phyloP scores from a whole-genome alignment of 2,797 vertebrate species.

The Chaetodon trifasciatus region DNA sequence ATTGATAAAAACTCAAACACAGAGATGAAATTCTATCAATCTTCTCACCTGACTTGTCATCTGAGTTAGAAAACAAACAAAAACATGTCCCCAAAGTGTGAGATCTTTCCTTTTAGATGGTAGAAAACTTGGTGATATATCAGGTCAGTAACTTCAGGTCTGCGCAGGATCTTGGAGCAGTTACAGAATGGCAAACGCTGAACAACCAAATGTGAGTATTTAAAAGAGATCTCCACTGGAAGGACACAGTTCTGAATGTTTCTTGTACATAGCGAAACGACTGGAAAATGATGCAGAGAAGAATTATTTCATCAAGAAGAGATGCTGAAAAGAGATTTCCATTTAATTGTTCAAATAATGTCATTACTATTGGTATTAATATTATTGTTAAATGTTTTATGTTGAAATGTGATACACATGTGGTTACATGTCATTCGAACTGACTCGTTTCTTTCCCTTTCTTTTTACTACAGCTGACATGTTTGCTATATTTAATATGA shows the following conservation, averaged over 20 bases:
- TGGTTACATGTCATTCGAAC: constrained; percentile 64
- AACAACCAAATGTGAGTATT: constrained; percentile 67
- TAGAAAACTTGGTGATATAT: constrained; percentile 6
- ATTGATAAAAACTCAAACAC: background rate
- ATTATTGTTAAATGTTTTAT: constrained; percentile 68
- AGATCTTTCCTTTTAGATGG: constrained; percentile 16
- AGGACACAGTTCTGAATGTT: constrained; percentile 80
- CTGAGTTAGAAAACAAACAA: background rate
- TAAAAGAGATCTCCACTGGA: constrained; percentile 53
- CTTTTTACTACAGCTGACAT: constrained; percentile 69
- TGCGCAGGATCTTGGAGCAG: constrained; percentile 18
- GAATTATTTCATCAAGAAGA: constrained; percentile 47
- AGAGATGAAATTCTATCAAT: background rate
- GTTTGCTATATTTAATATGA: constrained; percentile 79
- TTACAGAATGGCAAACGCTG: constrained; percentile 38
- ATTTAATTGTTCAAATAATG: constrained; percentile 55
- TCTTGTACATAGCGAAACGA: constrained; percentile 66
- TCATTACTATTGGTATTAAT: constrained; percentile 62
- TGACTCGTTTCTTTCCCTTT: constrained; percentile 38
- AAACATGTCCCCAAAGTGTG: background rate
- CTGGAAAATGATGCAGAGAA: constrained; percentile 37
- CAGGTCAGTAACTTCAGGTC: constrained; percentile 30
- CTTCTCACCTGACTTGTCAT: background rate
- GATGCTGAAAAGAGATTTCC: constrained; percentile 83
- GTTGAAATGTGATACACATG: constrained; percentile 72